Base-by-base conservation (phyloP, 2,797 vertebrate genomes). In the Neostethus bicornis region DNA sequence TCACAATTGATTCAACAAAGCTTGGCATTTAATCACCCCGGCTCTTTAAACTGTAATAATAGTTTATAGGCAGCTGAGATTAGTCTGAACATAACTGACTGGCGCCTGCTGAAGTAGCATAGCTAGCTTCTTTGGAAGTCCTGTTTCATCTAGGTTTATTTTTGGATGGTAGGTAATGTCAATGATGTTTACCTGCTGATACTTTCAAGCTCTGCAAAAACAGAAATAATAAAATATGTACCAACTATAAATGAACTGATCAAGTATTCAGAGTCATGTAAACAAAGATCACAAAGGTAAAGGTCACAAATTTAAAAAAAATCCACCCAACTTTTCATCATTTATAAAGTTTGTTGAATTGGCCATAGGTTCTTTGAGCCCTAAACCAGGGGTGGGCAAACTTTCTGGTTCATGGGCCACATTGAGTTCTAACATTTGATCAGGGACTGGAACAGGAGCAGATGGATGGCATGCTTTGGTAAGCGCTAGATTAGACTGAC, bases 31-130 rank as follows among this genome's bases (percentile, higher is more conserved):
- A 76, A 74, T 69, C 51, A 29, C 29, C 25, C 7, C 28, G 28
- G 51, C 45, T 49, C 49, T 61, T 50, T 52, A 38, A 51, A 41
- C 28, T 48, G 29, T 79, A 78, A 83, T 78, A 69, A 75, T 37
- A 83, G 77, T 72, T 73, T 63, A 61, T 13, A 53, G 49, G 17
- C 32, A 50, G 54, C 51, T 45, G 46, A 80, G 70, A 76, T 61
- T 52, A 60, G 59, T 37, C 56, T 35, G 54, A 64, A 59, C 44
- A 47, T 17, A 45, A 49, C 48, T 38, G 43, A 58, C 45, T 57
- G 73, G 80, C 58, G 75, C 76, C 70, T 51, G 59, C 17, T 9
- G 17, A 39, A 37, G 1, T 39, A 17, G 4, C 58, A 56, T 55
- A 55, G 51, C 55, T 70, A 58, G 61, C 51, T 80, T 75, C 66